These are phyloP conservation scores for Myxocyprinus asiaticus DNA, from an alignment of 2,113 vertebrate species.

Conservation along the genomic window DNA sequence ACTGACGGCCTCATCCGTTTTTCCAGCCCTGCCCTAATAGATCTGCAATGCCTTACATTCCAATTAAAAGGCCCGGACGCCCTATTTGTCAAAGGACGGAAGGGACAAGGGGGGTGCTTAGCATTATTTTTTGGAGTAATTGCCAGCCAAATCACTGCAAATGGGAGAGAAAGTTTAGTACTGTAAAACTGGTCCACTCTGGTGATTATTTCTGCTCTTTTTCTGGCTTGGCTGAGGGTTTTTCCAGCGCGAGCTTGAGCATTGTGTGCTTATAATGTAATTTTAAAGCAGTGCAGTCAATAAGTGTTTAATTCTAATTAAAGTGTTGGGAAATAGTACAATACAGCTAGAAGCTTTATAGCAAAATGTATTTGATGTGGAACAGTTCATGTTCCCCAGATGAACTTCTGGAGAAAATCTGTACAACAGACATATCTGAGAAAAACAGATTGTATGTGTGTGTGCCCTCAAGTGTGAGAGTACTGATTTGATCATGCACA, in stretches of 20 bases:
- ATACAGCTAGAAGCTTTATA: not conserved
- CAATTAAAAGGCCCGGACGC: conserved; percentile 72
- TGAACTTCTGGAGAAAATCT: conserved; percentile 13
- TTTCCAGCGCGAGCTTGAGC: not conserved
- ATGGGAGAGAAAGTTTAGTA: conserved; percentile 51
- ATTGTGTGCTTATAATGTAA: not conserved
- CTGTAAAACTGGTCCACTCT: conserved; percentile 59
- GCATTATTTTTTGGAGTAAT: conserved; percentile 74
- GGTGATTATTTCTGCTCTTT: conserved; percentile 49
- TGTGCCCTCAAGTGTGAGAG: not conserved
- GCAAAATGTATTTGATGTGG: not conserved
- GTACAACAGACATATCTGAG: not conserved
- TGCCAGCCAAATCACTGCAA: conserved; percentile 59
- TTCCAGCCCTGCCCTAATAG: conserved; percentile 69
- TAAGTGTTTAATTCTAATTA: conserved; percentile 34
- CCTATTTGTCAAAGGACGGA: conserved; percentile 73
- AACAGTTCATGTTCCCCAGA: conserved; percentile 20
- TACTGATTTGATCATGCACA: conserved; percentile 22
- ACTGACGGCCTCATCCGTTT: conserved; percentile 76
- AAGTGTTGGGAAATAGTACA: conserved; percentile 3
- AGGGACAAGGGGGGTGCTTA: conserved; percentile 68
- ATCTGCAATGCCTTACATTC: conserved; percentile 68
- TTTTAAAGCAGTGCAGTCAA: conserved; percentile 22
- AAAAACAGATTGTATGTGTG: not conserved
- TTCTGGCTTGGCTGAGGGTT: not conserved